Evolutionary conservation across 2,888 invertebrate genomes (phyloP).

Genomic region (Schrankia costaestrigalis): DNA sequence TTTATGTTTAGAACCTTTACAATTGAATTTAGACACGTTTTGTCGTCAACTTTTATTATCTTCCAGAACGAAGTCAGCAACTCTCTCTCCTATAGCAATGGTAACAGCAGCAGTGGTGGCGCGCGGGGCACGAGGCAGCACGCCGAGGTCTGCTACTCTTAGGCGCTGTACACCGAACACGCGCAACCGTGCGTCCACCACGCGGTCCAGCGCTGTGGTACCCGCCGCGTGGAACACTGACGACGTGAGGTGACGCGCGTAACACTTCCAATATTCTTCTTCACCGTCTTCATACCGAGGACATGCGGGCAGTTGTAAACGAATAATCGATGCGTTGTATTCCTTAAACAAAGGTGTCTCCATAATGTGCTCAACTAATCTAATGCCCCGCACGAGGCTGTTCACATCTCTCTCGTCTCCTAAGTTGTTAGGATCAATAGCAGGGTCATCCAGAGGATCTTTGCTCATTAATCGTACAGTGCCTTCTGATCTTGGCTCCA

Average conservation of each 20-base stretch:
- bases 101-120: slow-evolving; percentile 52
- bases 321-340: slow-evolving; percentile 38
- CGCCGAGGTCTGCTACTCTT: slow-evolving; percentile 50
- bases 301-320: slow-evolving; percentile 39
- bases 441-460: slow-evolving; percentile 39
- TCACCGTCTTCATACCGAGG: slow-evolving; percentile 20
- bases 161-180: slow-evolving; percentile 45
- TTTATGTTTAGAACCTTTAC: too few relatives aligned
- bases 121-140: slow-evolving; percentile 40
- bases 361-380: slow-evolving; percentile 41
- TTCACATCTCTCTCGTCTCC: slow-evolving; percentile 43
- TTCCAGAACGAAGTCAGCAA: slow-evolving; percentile 3
- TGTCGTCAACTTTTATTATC: too few relatives aligned
- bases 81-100: slow-evolving; percentile 50
- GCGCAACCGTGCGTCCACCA: slow-evolving; percentile 44
- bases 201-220: slow-evolving; percentile 44
- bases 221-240: slow-evolving; percentile 53
- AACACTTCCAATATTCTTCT: slow-evolving; percentile 51
- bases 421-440: slow-evolving; percentile 51
- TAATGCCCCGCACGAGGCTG: slow-evolving; percentile 39
- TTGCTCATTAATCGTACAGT: slow-evolving; percentile 41
- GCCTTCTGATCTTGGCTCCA: slow-evolving; percentile 49
- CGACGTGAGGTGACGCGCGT: slow-evolving; percentile 51
- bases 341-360: slow-evolving; percentile 29
- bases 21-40: too few relatives aligned